Evolutionary conservation across 2,113 vertebrate genomes (phyloP).

Genomic region (Oryctolagus cuniculus): mOryCun1.1 NC_091444.1:67731001-67731500

Average conservation of each 20-base stretch:
- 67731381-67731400: rapidly evolving
- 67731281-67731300: neutral
- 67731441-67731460: neutral
- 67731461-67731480: neutral
- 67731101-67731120: no score
- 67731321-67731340: neutral
- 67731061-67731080: neutral
- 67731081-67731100: neutral
- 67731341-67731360: neutral
- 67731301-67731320: neutral
- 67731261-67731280: neutral
- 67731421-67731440: no score
- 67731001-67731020: neutral
- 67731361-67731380: neutral
- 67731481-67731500: rapidly evolving
- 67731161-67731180: neutral
- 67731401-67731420: no score
- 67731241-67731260: rapidly evolving
- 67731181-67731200: neutral
- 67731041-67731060: neutral
- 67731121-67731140: neutral
- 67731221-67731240: neutral
- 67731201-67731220: neutral
- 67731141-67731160: no score
- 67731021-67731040: neutral